phyloP scores from a whole-genome alignment of 2,888 invertebrate genomes.

The Cantharis rustica region DNA sequence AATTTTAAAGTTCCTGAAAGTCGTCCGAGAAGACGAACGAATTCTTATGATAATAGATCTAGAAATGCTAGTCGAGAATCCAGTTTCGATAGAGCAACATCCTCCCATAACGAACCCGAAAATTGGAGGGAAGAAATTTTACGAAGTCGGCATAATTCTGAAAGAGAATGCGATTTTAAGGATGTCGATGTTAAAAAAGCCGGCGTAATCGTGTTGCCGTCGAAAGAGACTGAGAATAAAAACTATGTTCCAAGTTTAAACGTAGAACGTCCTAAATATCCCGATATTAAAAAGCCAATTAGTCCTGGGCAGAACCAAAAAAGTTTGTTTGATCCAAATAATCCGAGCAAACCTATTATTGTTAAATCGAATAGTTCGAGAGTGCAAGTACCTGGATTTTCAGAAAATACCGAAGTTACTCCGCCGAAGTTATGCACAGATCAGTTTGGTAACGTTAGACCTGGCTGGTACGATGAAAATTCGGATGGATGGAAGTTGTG shows the following conservation, averaged over 20 bases:
- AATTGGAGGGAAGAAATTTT: slow-evolving; percentile 55
- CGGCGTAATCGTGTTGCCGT: slow-evolving; percentile 51
- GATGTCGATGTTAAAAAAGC: slow-evolving; percentile 38
- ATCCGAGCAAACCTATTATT: slow-evolving; percentile 74
- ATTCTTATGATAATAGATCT: slow-evolving; percentile 38
- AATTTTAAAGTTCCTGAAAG: slow-evolving; percentile 49
- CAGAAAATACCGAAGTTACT: slow-evolving; percentile 43
- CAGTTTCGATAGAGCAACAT: slow-evolving; percentile 47
- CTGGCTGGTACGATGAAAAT: slow-evolving; percentile 64
- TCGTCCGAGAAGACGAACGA: slow-evolving; percentile 32
- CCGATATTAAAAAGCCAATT: slow-evolving; percentile 32
- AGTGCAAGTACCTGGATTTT: slow-evolving; percentile 46
- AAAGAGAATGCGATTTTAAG: slow-evolving; percentile 37
- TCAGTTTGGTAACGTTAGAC: slow-evolving; percentile 59
- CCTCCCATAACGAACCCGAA: slow-evolving; percentile 45
- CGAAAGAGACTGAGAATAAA: slow-evolving; percentile 37
- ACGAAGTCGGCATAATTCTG: slow-evolving; percentile 40
- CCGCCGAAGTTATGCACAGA: slow-evolving; percentile 51
- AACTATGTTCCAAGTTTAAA: slow-evolving; percentile 27
- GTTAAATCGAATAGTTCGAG: slow-evolving; percentile 60
- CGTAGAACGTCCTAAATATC: slow-evolving; percentile 34
- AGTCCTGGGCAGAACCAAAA: slow-evolving; percentile 52
- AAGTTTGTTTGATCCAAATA: slow-evolving; percentile 66
- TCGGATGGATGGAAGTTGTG: slow-evolving; percentile 66
- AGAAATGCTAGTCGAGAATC: slow-evolving; percentile 46